Conservation (phyloP, 1,140 invertebrate species). For the Drosophila auraria region DNA sequence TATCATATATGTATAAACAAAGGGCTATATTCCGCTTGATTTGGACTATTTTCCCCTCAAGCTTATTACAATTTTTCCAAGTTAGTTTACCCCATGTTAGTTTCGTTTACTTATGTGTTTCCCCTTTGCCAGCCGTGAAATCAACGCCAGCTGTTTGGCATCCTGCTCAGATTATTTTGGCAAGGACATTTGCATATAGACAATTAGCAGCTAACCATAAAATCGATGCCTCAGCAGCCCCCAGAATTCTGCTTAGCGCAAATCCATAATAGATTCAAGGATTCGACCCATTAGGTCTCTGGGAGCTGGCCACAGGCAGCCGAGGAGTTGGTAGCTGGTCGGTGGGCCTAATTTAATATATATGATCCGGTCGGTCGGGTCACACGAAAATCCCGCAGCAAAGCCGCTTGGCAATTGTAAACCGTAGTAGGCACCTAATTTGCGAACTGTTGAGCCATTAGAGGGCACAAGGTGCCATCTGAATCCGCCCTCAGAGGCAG, state of each 20-base stretch:
- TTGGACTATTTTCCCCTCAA: too few species aligned
- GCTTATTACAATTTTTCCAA: neutral
- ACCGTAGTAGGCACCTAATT: constrained; percentile 79
- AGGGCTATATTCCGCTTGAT: too few species aligned
- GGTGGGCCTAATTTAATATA: constrained; percentile 68
- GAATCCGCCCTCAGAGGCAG: neutral
- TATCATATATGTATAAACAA: too few species aligned
- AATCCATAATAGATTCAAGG: constrained; percentile 44
- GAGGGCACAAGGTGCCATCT: constrained; percentile 58
- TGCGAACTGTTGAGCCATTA: constrained; percentile 81
- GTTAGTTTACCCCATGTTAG: neutral
- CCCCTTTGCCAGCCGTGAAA: neutral
- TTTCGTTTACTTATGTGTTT: neutral
- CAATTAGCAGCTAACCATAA: constrained; percentile 40
- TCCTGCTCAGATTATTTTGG: constrained; percentile 8
- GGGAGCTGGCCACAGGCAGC: constrained; percentile 12
- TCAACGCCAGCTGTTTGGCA: neutral
- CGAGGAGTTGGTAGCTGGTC: neutral
- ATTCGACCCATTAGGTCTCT: constrained; percentile 25
- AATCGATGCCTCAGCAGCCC: constrained; percentile 23
- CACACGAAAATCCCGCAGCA: constrained; percentile 60
- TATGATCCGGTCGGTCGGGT: constrained; percentile 57
- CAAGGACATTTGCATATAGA: constrained; percentile 26
- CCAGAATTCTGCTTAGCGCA: constrained; percentile 3
- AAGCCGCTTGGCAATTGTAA: constrained; percentile 65